These are phyloP conservation scores for Dinoponera quadriceps DNA, from an alignment of 1,140 invertebrate genomes.

Conservation along the genomic window DNA sequence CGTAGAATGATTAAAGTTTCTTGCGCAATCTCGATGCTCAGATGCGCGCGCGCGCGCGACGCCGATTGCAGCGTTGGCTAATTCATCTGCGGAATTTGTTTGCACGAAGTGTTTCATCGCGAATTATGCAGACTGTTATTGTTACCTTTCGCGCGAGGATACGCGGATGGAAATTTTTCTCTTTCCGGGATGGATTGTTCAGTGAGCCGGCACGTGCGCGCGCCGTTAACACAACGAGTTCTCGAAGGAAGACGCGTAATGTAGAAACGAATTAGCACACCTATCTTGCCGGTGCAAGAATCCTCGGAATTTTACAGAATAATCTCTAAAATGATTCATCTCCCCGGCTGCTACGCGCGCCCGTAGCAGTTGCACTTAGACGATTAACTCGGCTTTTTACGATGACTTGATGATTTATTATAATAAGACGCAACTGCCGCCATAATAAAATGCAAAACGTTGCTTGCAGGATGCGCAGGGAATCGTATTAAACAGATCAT, in stretches of 20 bases:
- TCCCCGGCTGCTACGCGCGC: neutral
- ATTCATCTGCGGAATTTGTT: conserved; percentile 4
- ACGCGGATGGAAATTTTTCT: neutral
- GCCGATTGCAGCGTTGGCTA: neutral
- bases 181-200: neutral
- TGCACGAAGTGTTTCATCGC: neutral
- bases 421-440: neutral
- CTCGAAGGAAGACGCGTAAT: neutral
- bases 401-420: neutral
- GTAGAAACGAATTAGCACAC: conserved; percentile 1
- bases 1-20: neutral
- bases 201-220: neutral
- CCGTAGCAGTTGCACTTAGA: neutral
- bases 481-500: neutral
- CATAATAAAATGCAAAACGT: neutral
- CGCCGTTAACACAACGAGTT: neutral
- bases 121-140: neutral
- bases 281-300: neutral
- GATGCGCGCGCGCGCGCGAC: neutral
- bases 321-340: conserved; percentile 7
- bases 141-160: neutral
- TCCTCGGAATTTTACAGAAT: conserved; percentile 8
- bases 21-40: neutral
- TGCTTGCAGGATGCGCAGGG: neutral
- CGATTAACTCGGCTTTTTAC: neutral